Conservation (phyloP, 1,140 invertebrate genomes). For the Riptortus pedestris region DNA sequence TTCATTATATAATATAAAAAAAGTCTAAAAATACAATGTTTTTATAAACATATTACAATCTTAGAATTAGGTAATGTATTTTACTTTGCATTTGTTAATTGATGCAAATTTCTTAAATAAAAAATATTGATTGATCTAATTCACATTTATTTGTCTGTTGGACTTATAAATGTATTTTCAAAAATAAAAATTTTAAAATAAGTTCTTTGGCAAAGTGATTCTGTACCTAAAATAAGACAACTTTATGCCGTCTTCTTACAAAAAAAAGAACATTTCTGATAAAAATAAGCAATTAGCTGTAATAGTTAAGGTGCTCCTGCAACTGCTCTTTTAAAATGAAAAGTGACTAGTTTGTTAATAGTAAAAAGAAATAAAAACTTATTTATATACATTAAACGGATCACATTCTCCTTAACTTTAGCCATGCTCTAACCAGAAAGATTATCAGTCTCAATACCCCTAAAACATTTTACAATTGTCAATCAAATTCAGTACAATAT, state of each 20-base stretch:
- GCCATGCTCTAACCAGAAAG: not conserved
- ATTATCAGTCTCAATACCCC: conserved; percentile 13
- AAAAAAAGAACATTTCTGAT: not conserved
- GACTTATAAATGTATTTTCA: conserved; percentile 7
- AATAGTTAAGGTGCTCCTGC: not conserved
- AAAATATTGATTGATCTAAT: no score
- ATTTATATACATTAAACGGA: not conserved
- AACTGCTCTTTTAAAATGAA: not conserved
- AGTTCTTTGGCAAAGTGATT: conserved; percentile 6
- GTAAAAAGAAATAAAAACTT: not conserved
- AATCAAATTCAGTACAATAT: not conserved
- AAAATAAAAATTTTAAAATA: conserved; percentile 9
- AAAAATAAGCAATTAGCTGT: not conserved
- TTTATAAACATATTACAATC: no score
- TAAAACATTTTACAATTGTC: not conserved
- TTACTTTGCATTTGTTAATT: no score
- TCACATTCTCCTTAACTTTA: not conserved
- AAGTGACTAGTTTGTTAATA: conserved; percentile 2
- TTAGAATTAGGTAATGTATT: no score
- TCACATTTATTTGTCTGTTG: not conserved
- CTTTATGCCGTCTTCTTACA: no score
- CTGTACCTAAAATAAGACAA: conserved; percentile 10
- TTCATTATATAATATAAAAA: no score
- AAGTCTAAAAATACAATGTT: no score
- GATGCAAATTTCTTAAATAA: no score